A percentile compares a stretch with the other conserved stretches of the same genome.
phyloP scores from a whole-genome alignment of 2,113 vertebrate species.

The Alethe castanea region DNA sequence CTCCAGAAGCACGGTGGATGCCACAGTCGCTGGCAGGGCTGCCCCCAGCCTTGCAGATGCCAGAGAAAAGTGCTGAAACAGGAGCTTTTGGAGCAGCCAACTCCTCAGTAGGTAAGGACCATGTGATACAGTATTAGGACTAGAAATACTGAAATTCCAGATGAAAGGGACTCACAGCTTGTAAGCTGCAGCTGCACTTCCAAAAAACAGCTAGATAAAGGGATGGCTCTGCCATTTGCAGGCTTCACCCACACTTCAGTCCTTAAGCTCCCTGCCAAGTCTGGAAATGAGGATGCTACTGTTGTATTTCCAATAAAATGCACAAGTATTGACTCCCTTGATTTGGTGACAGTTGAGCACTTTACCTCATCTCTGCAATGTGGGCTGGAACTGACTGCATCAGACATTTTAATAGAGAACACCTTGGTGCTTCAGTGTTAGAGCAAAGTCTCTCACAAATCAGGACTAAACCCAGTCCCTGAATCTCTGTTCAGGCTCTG shows the following conservation, averaged over 20 bases:
- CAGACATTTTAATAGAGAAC: not conserved
- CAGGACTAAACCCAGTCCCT: not conserved
- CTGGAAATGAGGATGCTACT: not conserved
- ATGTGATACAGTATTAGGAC: not conserved
- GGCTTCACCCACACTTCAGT: not conserved
- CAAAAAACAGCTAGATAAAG: not conserved
- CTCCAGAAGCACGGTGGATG: not conserved
- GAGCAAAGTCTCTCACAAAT: not conserved
- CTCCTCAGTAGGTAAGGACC: not conserved
- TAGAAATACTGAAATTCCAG: not conserved
- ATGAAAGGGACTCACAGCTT: not conserved
- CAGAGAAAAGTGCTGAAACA: not conserved
- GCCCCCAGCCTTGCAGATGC: not conserved
- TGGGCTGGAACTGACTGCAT: accelerated
- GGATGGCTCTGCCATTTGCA: not conserved
- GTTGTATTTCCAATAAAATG: not conserved
- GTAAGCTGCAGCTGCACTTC: not conserved
- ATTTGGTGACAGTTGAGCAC: not conserved
- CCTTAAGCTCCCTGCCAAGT: not conserved
- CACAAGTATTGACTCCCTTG: not conserved
- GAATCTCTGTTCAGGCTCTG: not conserved
- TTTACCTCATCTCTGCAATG: not conserved
- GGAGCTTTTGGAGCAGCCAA: not conserved
- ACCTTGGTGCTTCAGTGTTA: too few species aligned
- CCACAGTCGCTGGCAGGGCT: not conserved